Conservation (phyloP, 1,140 invertebrate species). For the Drosophila melanica region DNA sequence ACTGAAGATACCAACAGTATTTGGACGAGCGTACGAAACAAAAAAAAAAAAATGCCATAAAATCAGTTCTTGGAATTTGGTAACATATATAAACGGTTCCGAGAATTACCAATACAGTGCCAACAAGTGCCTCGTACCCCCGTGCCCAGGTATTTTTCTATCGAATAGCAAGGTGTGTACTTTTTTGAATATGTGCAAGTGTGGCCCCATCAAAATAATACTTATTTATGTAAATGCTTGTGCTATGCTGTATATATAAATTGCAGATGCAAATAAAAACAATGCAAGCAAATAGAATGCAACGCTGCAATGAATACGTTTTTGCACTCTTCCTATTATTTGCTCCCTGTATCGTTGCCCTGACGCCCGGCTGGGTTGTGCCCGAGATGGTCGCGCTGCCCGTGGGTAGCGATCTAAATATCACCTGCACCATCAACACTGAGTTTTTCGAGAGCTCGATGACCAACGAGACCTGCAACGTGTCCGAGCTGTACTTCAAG, state of each 20-base stretch:
- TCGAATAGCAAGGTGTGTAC: constrained; percentile 62
- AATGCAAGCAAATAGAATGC: constrained; percentile 3
- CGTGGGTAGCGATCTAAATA: constrained; percentile 62
- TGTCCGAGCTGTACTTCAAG: constrained; percentile 52
- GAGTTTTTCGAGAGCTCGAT: constrained; percentile 34
- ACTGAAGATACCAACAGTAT: neutral
- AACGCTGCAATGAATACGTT: neutral
- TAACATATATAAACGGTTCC: constrained; percentile 74
- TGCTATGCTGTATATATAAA: neutral
- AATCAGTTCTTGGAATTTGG: constrained; percentile 70
- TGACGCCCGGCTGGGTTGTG: constrained; percentile 54
- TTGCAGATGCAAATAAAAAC: constrained; percentile 13
- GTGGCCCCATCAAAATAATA: constrained; percentile 31
- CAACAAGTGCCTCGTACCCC: constrained; percentile 65
- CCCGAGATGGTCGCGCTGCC: constrained; percentile 49
- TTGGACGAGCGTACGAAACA: constrained; percentile 25
- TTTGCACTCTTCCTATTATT: constrained; percentile 30
- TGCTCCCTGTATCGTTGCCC: constrained; percentile 6
- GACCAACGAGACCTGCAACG: constrained; percentile 30
- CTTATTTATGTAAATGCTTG: neutral
- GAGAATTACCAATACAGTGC: constrained; percentile 76
- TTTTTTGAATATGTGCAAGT: constrained; percentile 35
- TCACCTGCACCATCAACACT: constrained; percentile 64
- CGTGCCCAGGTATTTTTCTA: constrained; percentile 44
- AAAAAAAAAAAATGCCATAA: constrained; percentile 65